Evolutionary conservation across 2,113 vertebrate species (phyloP), one percentile per base, ranked within the genome.

Genomic region (Myotis yumanensis): DNA sequence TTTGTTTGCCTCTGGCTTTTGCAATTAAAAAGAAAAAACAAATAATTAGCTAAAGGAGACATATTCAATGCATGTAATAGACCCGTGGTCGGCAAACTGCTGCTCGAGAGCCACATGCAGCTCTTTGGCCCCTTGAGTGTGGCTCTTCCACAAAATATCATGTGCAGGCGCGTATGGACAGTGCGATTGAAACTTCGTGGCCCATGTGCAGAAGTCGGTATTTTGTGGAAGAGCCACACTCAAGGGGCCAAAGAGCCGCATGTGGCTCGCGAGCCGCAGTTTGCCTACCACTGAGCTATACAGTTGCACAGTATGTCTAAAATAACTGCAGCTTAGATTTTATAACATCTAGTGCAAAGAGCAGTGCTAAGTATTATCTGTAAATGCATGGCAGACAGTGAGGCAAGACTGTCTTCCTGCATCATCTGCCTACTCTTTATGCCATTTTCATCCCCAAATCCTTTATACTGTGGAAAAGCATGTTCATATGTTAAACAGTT

Each of bases 11-110:
- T 82, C 75, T 64, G 4, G 52, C 20, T 86, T 62, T 57, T 73
- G 16, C 87, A 90, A 90, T n/a, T 62, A 62, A 28, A 62, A 62
- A 80, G 75, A 90, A 11, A 66, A 89, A 94, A 73, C 37, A 43
- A 69, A 15, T 20, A 89, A 72, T 57, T 57, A 92, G 57, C n/a
- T 87, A 17, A 87, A 83, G 32, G 93, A 69, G 20, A 30, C 23
- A 66, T 81, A 71, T 25, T 76, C 30, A 85, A n/a, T 71, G 43
- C 2, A 86, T 59, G 14, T 71, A 81, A 62, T 20, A 43, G 68
- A 76, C 37, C 37, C 37, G 37, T 37, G 37, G 37, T 37, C 37
- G 37, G 37, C 37, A 37, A 37, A 37, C 37, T 37, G 37, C 37
- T 37, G 37, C 37, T 37, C 37, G 37, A 37, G 37, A 37, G 37